Conservation (phyloP, 2,113 vertebrate genomes). For the Nothobranchius kuhntae region DNA sequence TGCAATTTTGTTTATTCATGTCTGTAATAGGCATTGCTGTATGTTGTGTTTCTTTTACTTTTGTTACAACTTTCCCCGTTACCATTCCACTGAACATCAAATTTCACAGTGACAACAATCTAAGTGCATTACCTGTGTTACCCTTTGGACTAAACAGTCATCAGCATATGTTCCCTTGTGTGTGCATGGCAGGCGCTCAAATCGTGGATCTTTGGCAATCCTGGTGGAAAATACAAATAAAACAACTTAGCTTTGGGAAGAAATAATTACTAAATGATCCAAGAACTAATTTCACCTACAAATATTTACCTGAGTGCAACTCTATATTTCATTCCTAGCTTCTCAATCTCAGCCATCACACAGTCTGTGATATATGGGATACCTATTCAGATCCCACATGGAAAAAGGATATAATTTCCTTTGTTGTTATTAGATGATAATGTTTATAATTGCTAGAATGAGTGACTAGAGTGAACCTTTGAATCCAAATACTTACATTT, state of each 20-base stretch:
- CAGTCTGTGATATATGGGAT: conserved; percentile 98
- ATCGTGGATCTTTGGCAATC: conserved; percentile 95
- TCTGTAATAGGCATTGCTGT: too few relatives aligned
- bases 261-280: neutral
- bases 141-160: conserved; percentile 96
- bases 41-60: too few relatives aligned
- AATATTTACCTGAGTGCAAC: conserved; percentile 89
- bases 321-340: conserved; percentile 95
- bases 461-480: neutral
- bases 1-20: neutral
- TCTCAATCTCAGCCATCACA: conserved; percentile 99
- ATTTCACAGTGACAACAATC: too few relatives aligned
- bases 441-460: neutral
- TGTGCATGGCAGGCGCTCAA: conserved; percentile 92
- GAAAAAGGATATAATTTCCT: neutral
- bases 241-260: neutral
- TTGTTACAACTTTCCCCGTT: too few relatives aligned
- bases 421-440: neutral
- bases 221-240: conserved; percentile 63
- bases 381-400: conserved; percentile 76
- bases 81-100: too few relatives aligned
- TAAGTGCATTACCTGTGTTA: conserved; percentile 88
- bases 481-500: conserved; percentile 86
- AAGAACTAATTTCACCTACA: neutral
- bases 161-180: conserved; percentile 98